Conservation (phyloP, 1,140 invertebrate species). For the Diprion similis region DNA sequence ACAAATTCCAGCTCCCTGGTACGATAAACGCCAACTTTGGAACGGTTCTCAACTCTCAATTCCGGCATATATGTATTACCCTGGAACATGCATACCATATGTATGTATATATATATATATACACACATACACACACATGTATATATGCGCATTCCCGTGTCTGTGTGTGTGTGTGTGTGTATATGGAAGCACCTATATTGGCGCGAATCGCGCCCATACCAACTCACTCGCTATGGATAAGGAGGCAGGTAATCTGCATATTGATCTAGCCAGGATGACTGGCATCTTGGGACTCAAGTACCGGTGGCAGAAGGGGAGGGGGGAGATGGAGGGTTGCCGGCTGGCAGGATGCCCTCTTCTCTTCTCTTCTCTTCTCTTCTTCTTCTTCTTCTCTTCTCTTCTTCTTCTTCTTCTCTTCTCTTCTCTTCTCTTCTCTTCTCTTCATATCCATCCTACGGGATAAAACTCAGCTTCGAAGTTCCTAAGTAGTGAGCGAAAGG, state of each 20-base stretch:
- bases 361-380: not conserved
- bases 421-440: not conserved
- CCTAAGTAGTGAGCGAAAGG: not conserved
- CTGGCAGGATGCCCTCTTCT: constrained; percentile 28
- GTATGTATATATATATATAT: constrained; percentile 4
- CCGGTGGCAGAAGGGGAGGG: not conserved
- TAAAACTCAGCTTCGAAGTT: not conserved
- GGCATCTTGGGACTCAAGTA: constrained; percentile 8
- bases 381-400: not conserved
- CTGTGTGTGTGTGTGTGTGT: not conserved
- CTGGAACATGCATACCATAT: not conserved
- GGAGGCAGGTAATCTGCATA: constrained; percentile 17
- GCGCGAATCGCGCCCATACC: too few species aligned
- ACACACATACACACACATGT: too few species aligned
- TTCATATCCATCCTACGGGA: constrained; percentile 8
- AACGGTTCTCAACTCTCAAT: too few species aligned
- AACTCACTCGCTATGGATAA: not conserved
- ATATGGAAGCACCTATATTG: too few species aligned
- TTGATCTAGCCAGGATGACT: constrained; percentile 9
- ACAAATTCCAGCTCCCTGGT: too few species aligned
- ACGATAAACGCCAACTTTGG: too few species aligned
- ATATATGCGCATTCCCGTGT: not conserved
- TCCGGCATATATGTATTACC: not conserved
- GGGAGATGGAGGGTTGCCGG: constrained; percentile 12
- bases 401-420: not conserved